A percentile compares a stretch with the other conserved stretches of the same genome.
Evolutionary conservation across 2,113 vertebrate species (phyloP).

Genomic region (Suncus etruscus): DNA sequence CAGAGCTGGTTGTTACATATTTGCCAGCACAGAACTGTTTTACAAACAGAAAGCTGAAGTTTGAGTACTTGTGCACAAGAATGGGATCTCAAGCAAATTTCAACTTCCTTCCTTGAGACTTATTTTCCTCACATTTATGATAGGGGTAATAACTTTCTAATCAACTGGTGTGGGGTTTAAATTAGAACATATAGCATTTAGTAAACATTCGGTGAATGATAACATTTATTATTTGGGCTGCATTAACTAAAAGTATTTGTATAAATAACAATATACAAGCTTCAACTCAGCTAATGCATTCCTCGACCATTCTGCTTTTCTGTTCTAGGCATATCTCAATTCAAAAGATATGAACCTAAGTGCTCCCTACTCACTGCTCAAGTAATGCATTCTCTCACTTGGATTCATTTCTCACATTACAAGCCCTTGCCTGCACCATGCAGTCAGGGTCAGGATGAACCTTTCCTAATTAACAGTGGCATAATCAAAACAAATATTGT

Average conservation of each 20-base stretch:
- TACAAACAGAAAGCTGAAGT: not conserved
- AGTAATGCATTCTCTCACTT: conserved; percentile 47
- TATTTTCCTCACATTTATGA: not conserved
- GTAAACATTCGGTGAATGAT: not conserved
- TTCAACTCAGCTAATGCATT: not conserved
- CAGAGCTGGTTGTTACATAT: not conserved
- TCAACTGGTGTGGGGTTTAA: not conserved
- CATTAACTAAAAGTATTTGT: not conserved
- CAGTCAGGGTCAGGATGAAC: conserved; percentile 53
- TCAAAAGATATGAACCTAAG: conserved; percentile 50
- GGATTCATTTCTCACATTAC: conserved; percentile 57
- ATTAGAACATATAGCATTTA: not conserved
- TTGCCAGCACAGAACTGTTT: not conserved
- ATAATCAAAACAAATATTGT: conserved; percentile 74
- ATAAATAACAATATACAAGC: not conserved
- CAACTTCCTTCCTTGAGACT: not conserved
- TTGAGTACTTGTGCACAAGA: conserved; percentile 20
- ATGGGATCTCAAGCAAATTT: conserved; percentile 27
- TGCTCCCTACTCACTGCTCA: conserved; percentile 51
- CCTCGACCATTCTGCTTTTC: conserved; percentile 6
- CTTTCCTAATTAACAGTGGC: conserved; percentile 79
- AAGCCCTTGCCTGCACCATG: conserved; percentile 55
- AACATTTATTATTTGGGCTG: conserved; percentile 24
- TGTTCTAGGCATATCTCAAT: not conserved
- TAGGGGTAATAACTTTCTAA: not conserved